Evolutionary conservation across 2,113 vertebrate species (phyloP).

Genomic region (Nerophis lumbriciformis): DNA sequence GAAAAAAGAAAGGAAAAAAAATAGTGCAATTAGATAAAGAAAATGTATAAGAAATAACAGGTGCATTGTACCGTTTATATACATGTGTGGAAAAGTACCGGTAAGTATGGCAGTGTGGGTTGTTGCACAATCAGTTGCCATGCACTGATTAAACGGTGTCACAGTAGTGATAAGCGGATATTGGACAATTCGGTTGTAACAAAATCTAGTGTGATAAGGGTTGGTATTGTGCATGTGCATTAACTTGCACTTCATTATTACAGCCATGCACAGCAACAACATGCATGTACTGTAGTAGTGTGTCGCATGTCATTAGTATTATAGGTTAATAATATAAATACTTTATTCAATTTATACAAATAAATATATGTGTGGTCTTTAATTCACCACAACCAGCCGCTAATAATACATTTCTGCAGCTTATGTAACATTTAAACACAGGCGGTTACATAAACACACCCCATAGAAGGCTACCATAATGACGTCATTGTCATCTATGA

Average conservation of each 20-base stretch:
- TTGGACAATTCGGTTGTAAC: too few relatives aligned
- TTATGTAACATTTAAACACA: constrained; percentile 54
- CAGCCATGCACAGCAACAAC: neutral
- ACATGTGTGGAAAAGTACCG: too few relatives aligned
- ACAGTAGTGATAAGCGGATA: too few relatives aligned
- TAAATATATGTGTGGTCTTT: neutral
- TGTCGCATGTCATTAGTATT: neutral
- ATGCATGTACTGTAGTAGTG: neutral
- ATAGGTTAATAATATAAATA: neutral
- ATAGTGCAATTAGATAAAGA: too few relatives aligned
- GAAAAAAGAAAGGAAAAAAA: too few relatives aligned
- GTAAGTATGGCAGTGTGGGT: too few relatives aligned
- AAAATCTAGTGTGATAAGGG: too few relatives aligned
- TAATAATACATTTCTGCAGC: constrained; percentile 19
- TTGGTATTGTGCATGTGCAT: neutral
- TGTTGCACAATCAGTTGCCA: too few relatives aligned
- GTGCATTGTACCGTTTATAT: too few relatives aligned
- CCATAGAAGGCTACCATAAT: constrained; percentile 36
- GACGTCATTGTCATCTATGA: constrained; percentile 42
- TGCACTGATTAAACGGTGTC: too few relatives aligned
- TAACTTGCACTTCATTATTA: neutral
- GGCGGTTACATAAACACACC: constrained; percentile 50
- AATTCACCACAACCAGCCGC: neutral
- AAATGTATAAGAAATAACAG: too few relatives aligned
- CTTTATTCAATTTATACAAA: neutral